These are phyloP conservation scores for Myotis pilosus DNA, from an alignment of 2,797 vertebrate genomes.

Conservation along the genomic window DNA sequence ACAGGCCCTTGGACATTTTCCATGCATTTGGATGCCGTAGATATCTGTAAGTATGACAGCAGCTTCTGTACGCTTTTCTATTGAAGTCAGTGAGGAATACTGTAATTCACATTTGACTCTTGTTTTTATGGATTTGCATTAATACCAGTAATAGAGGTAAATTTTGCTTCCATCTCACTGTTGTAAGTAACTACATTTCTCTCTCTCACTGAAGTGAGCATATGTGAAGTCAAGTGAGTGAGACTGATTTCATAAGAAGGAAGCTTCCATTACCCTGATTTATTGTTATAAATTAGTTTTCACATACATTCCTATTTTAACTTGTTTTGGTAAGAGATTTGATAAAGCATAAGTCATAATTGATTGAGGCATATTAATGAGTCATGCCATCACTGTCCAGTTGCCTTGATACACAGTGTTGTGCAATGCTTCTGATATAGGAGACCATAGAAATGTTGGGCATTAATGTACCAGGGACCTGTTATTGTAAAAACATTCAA, in stretches of 20 bases:
- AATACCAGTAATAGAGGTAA: not conserved
- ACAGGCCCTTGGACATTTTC: not conserved
- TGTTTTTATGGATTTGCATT: not conserved
- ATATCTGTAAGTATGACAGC: not conserved
- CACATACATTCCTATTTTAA: not conserved
- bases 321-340: not conserved
- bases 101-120: not conserved
- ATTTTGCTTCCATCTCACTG: not conserved
- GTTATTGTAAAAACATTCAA: no score
- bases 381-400: not conserved
- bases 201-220: not conserved
- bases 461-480: not conserved
- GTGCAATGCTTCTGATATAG: not conserved
- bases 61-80: not conserved
- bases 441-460: not conserved
- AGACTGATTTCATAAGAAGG: not conserved
- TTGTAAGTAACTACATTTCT: not conserved
- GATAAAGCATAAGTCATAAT: not conserved
- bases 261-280: not conserved
- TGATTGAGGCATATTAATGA: not conserved
- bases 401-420: not conserved
- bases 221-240: not conserved
- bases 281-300: not conserved
- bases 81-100: not conserved
- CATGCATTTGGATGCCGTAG: not conserved